Evolutionary conservation across 2,797 vertebrate species (phyloP).

Genomic region (Neosalanx taihuensis): DNA sequence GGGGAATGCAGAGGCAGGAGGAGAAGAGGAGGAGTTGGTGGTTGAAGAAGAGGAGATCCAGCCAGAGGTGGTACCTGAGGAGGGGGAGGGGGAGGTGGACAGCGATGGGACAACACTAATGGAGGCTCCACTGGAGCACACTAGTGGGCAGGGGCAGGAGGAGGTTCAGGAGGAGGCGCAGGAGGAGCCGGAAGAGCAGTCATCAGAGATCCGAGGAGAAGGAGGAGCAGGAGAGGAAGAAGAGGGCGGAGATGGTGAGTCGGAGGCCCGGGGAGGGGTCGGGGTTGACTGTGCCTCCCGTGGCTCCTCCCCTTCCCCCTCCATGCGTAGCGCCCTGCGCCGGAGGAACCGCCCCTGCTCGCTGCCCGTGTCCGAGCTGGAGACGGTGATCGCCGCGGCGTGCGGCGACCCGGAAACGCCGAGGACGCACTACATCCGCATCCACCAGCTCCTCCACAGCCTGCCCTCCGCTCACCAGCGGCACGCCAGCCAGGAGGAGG

Average conservation of each 20-base stretch:
- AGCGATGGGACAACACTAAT: not conserved
- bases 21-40: slow-evolving; percentile 28
- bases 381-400: slow-evolving; percentile 89
- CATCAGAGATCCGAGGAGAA: not conserved
- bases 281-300: slow-evolving; percentile 50
- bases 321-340: slow-evolving; percentile 63
- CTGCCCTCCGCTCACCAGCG: slow-evolving; percentile 82
- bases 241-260: slow-evolving; percentile 13
- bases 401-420: slow-evolving; percentile 92
- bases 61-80: slow-evolving; percentile 33
- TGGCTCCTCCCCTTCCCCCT: slow-evolving; percentile 55
- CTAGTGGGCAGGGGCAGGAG: slow-evolving; percentile 18
- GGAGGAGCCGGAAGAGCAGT: slow-evolving; percentile 2
- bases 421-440: slow-evolving; percentile 91
- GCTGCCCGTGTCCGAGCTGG: slow-evolving; percentile 91
- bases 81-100: slow-evolving; percentile 10
- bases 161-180: slow-evolving; percentile 37
- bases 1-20: slow-evolving; percentile 47
- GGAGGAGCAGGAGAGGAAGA: slow-evolving; percentile 46
- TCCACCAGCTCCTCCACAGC: slow-evolving; percentile 94
- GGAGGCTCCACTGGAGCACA: slow-evolving; percentile 27
- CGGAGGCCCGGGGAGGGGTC: slow-evolving; percentile 40
- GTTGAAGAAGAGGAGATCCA: slow-evolving; percentile 48
- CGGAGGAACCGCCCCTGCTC: slow-evolving; percentile 88
- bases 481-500: slow-evolving; percentile 60